A percentile compares a stretch with the other conserved stretches of the same genome.
phyloP scores from a whole-genome alignment of 2,113 vertebrate genomes.

The Garra rufa region DNA sequence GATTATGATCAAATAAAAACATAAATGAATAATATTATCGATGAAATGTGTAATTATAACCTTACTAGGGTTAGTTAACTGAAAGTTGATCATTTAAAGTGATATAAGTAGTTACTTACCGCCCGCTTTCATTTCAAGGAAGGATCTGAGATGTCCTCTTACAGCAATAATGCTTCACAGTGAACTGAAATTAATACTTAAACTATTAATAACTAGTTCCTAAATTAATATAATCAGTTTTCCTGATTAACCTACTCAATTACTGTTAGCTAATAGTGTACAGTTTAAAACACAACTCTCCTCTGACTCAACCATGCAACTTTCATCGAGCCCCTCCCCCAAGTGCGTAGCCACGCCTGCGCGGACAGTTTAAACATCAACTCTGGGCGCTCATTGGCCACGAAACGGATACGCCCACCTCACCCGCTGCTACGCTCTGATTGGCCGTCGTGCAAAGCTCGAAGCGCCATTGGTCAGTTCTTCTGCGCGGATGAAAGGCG shows the following conservation, averaged over 20 bases:
- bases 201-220: neutral
- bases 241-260: neutral
- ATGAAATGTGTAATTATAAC: neutral
- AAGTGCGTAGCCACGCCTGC: slow-evolving; percentile 72
- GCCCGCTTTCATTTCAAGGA: slow-evolving; percentile 80
- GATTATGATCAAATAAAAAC: neutral
- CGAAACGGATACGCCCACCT: slow-evolving; percentile 4
- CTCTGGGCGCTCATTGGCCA: slow-evolving; percentile 64
- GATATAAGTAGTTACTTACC: slow-evolving; percentile 69
- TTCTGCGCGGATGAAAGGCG: slow-evolving; percentile 52
- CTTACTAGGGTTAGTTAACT: neutral
- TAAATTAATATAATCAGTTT: neutral
- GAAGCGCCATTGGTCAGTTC: slow-evolving; percentile 56
- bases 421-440: neutral
- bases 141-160: neutral
- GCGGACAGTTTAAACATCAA: slow-evolving; percentile 76
- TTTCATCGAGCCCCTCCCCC: slow-evolving; percentile 63
- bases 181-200: neutral
- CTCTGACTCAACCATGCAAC: slow-evolving; percentile 70
- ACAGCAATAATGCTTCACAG: neutral
- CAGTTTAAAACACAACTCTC: slow-evolving; percentile 36
- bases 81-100: neutral
- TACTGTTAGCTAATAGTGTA: neutral
- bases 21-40: no score
- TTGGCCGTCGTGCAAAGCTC: slow-evolving; percentile 54